Conservation (phyloP, 1,140 invertebrate species). For the Dysdera silvatica region DNA sequence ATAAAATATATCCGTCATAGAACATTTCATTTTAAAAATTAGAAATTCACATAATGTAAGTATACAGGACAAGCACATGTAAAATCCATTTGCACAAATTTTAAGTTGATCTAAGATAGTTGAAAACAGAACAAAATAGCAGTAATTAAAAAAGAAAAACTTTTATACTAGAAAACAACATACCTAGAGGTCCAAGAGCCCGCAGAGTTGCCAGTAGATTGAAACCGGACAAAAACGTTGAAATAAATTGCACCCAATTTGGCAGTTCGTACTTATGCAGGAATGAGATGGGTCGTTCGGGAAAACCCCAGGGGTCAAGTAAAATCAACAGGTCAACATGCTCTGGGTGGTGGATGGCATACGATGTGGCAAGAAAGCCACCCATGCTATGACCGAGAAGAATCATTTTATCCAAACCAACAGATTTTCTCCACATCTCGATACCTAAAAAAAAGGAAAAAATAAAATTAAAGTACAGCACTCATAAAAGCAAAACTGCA, state of each 20-base stretch:
- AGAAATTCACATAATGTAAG: background rate
- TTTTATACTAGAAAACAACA: background rate
- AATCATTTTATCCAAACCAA: constrained; percentile 81
- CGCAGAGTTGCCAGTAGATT: constrained; percentile 88
- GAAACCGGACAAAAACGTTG: constrained; percentile 63
- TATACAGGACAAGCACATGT: background rate
- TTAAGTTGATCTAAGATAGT: background rate
- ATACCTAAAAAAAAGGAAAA: constrained; percentile 52
- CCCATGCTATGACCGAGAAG: constrained; percentile 93
- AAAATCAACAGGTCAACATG: constrained; percentile 82
- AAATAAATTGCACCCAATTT: constrained; percentile 66
- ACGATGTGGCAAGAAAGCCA: constrained; percentile 83
- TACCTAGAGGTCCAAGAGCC: constrained; percentile 78
- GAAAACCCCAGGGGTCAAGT: constrained; percentile 95
- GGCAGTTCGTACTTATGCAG: constrained; percentile 55
- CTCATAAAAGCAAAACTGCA: background rate
- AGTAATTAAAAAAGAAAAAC: background rate
- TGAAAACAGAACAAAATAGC: background rate
- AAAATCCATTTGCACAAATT: background rate
- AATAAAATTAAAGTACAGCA: background rate
- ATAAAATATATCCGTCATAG: no score
- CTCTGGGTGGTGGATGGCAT: constrained; percentile 73
- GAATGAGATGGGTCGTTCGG: constrained; percentile 63
- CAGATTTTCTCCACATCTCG: constrained; percentile 86
- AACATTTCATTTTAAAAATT: background rate